Conservation (phyloP, 1,140 invertebrate genomes). For the Tetragonula clypearis region DNA sequence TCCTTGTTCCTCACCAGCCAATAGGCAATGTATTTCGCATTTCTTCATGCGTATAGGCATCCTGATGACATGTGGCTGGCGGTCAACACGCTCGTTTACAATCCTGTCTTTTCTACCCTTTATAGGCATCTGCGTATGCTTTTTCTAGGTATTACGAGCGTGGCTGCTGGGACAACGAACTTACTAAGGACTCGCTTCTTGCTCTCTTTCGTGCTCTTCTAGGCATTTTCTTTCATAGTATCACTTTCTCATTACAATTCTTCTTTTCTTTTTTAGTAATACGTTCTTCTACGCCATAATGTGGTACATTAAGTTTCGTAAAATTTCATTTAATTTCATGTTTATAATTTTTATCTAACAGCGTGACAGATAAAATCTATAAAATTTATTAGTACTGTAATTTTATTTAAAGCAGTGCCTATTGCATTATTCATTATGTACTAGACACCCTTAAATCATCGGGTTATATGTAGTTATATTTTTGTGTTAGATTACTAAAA, state of each 20-base stretch:
- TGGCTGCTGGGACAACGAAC: background rate
- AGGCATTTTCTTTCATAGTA: background rate
- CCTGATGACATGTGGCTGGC: conserved; percentile 60
- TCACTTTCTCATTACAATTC: background rate
- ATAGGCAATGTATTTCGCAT: conserved; percentile 37
- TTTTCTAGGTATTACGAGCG: background rate
- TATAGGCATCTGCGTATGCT: background rate
- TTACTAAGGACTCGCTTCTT: background rate
- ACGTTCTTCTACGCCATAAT: background rate
- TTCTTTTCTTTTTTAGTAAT: background rate
- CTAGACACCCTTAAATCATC: too few species aligned
- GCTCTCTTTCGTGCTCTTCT: background rate
- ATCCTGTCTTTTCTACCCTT: background rate
- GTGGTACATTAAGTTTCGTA: background rate
- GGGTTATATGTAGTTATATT: too few species aligned
- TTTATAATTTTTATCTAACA: too few species aligned
- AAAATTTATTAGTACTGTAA: background rate
- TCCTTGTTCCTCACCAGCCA: conserved; percentile 36
- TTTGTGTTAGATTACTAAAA: too few species aligned
- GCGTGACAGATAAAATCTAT: too few species aligned
- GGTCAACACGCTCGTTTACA: conserved; percentile 45
- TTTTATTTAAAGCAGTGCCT: background rate
- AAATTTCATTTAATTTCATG: too few species aligned
- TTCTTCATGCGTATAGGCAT: conserved; percentile 38
- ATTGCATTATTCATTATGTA: background rate